Percentiles rank a stretch among this genome's conserved stretches.
These are phyloP conservation scores for Dastarcus helophoroides DNA, from an alignment of 2,888 invertebrate genomes.

Conservation along the genomic window DNA sequence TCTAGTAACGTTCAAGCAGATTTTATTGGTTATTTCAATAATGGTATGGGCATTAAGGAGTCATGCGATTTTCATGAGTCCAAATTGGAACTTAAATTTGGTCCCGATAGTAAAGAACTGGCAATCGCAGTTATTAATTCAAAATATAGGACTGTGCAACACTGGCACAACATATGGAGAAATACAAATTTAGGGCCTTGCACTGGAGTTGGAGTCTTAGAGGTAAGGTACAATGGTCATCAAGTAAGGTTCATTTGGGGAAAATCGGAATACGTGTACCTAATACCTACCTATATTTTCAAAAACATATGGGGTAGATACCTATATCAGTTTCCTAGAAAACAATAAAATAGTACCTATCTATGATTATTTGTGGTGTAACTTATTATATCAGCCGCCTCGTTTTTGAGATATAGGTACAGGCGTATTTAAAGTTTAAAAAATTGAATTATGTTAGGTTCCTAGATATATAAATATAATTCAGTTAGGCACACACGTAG, in stretches of 20 bases:
- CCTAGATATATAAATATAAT: not conserved
- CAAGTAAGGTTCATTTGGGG: not conserved
- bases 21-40: constrained; percentile 2
- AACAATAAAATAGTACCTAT: too few relatives aligned
- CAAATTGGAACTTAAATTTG: constrained; percentile 1
- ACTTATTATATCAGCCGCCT: too few relatives aligned
- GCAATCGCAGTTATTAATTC: constrained; percentile 4
- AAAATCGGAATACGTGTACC: too few relatives aligned
- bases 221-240: constrained; percentile 1
- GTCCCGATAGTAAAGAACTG: constrained; percentile 4
- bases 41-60: constrained; percentile 4
- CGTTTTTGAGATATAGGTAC: constrained; percentile 1
- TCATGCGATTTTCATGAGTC: not conserved
- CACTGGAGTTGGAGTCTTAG: constrained; percentile 5
- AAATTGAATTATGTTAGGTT: constrained; percentile 1
- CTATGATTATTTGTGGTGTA: too few relatives aligned
- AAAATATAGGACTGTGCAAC: constrained; percentile 3
- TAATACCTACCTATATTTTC: too few relatives aligned
- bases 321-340: too few relatives aligned
- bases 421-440: not conserved
- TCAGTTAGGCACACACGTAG: too few relatives aligned
- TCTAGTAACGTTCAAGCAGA: constrained; percentile 2
- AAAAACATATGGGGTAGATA: too few relatives aligned
- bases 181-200: constrained; percentile 3
- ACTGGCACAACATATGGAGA: constrained; percentile 5